Base-by-base conservation (phyloP, 2,888 invertebrate species). In the Marronus borbonicus region DNA sequence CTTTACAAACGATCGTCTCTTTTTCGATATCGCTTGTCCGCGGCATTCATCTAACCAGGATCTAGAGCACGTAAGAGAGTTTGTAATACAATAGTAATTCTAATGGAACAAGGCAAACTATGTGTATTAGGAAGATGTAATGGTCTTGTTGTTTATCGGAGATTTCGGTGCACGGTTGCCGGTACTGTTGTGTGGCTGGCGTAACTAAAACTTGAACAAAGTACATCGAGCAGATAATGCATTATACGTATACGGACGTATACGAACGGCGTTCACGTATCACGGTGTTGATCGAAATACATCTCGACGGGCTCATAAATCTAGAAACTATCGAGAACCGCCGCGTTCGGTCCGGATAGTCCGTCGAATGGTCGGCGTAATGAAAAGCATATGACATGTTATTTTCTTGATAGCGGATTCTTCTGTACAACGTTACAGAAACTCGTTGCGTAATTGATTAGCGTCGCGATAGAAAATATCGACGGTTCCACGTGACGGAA, bases 361-460 rank as follows among this genome's bases (percentile, higher is more conserved):
- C 20, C 55, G 20, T 68, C 17, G 68, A 49, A 12, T 28, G 50
- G 17, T 28, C 24, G 12, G 1, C 24, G 68, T 68, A 72, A 58
- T 72, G 72, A 72, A 72, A 72, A 72, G 36, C 70, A 17, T 72
- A 58, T 72, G 58, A 72, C 72, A 72, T 36, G 72, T 52, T 72
- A 72, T 72, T 72, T 72, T 58, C 58, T 68, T 72, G 58, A 72
- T 60, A 72, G 72, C 31, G 72, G 58, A 72, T 72, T 72, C 60
- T 58, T 50, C 58, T 72, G 44, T 39, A 58, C 20, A 36, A 58
- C 44, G 50, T 60, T 58, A 39, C 72, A n/a, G 72, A 39, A 72
- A 39, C 39, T 1, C 17, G 72, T 39, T 58, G 55, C 58, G 72
- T 58, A 58, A 72, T 55, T 72, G 72, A 72, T 72, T 72, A 39